A percentile compares a stretch with the other conserved stretches of the same genome.
Conservation (phyloP, 2,888 invertebrate genomes). For the Deroplatys truncata region DNA sequence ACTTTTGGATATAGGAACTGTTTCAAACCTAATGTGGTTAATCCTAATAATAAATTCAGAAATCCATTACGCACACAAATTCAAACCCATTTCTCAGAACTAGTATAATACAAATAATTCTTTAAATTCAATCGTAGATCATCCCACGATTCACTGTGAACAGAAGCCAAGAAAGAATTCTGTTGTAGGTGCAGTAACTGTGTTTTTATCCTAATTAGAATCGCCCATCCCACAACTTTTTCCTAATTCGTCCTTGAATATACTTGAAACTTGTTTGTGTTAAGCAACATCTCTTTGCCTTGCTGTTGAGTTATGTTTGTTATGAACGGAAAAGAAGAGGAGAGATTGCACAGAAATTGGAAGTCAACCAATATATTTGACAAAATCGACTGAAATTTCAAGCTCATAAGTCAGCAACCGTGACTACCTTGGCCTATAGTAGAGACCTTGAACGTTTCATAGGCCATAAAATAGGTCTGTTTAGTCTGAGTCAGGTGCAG, state of each 20-base stretch:
- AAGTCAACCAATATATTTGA: neutral
- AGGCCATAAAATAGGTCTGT: neutral
- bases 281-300: neutral
- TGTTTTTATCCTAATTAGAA: no score
- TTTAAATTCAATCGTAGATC: no score
- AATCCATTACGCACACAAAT: no score
- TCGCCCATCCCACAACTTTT: no score
- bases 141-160: no score
- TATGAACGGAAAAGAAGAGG: neutral
- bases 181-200: no score
- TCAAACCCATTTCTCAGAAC: no score
- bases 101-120: no score
- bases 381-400: neutral
- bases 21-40: no score
- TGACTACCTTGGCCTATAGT: neutral
- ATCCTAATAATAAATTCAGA: no score
- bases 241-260: neutral
- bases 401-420: neutral
- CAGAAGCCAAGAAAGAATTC: no score
- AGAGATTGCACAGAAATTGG: neutral
- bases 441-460: neutral
- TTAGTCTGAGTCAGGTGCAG: neutral
- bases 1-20: no score
- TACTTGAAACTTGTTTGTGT: neutral
- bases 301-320: neutral